Evolutionary conservation across 37 sponge, comb jelly and placozoan species (phyloP).

Genomic region (Hormiphora californensis): DNA sequence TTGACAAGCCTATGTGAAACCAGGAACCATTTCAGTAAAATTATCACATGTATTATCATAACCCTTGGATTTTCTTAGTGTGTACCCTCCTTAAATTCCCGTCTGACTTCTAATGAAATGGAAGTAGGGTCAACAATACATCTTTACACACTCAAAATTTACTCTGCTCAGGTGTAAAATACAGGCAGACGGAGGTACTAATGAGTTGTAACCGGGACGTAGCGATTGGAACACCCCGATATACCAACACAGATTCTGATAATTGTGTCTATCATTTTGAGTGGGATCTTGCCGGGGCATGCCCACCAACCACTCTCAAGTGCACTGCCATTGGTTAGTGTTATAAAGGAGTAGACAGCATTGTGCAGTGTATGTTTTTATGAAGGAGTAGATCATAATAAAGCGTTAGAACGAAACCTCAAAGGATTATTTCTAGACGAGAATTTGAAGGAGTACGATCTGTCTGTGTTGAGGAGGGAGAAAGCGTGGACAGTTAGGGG

Average conservation of each 20-base stretch:
- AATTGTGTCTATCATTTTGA: constrained; percentile 35
- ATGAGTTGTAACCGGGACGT: background rate
- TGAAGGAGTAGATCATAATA: no score
- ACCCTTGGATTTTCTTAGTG: background rate
- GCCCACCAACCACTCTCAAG: background rate
- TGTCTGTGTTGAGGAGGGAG: background rate
- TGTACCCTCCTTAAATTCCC: no score
- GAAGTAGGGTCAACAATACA: no score
- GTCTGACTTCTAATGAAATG: no score
- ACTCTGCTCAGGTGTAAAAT: background rate
- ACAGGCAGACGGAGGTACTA: background rate
- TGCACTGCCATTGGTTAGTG: constrained; percentile 12
- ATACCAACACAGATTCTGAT: constrained; percentile 35
- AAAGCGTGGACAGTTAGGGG: background rate
- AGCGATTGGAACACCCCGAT: background rate
- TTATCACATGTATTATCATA: background rate
- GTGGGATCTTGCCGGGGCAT: constrained; percentile 41
- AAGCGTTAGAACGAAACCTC: no score
- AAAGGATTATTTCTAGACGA: no score
- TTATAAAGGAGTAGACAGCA: background rate
- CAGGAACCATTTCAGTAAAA: background rate
- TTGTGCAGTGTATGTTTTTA: no score
- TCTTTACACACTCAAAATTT: constrained; percentile 17
- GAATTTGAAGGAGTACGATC: constrained; percentile 36
- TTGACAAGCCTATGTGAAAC: background rate